Evolutionary conservation across 2,888 invertebrate species (phyloP).

Genomic region (Hemithea aestivaria): DNA sequence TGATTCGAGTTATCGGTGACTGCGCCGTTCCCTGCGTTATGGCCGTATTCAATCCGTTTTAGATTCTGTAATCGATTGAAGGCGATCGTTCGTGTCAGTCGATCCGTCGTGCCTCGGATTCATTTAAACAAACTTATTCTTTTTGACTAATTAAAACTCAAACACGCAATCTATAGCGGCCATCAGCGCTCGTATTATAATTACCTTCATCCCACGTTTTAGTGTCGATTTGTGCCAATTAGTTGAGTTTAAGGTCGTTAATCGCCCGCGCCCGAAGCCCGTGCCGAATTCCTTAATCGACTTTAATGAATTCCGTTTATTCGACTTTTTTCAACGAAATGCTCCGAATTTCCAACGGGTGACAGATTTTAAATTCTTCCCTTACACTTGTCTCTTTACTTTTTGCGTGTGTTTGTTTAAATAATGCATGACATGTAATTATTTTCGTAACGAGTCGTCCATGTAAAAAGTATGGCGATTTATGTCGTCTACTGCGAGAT

Average conservation of each 20-base stretch:
- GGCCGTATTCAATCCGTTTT: slow-evolving; percentile 18
- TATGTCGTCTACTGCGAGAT: slow-evolving; percentile 34
- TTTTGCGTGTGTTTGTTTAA: slow-evolving; percentile 61
- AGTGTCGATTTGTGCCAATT: slow-evolving; percentile 58
- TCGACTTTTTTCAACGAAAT: slow-evolving; percentile 60
- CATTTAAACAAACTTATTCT: slow-evolving; percentile 19
- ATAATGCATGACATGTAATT: slow-evolving; percentile 74
- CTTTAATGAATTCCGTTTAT: slow-evolving; percentile 66
- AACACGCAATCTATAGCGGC: slow-evolving; percentile 25
- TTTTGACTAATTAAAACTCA: slow-evolving; percentile 24
- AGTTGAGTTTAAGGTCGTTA: slow-evolving; percentile 47
- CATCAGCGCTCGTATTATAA: slow-evolving; percentile 39
- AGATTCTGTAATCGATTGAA: slow-evolving; percentile 23
- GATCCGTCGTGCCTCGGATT: slow-evolving; percentile 9
- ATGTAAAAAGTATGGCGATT: slow-evolving; percentile 48
- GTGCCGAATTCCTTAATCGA: slow-evolving; percentile 60
- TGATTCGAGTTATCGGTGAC: slow-evolving; percentile 60
- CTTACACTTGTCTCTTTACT: slow-evolving; percentile 68
- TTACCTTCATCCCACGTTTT: slow-evolving; percentile 45
- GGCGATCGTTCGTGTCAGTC: slow-evolving; percentile 19
- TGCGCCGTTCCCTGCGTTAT: slow-evolving; percentile 36
- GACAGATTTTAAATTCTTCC: slow-evolving; percentile 77
- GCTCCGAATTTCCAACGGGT: slow-evolving; percentile 71
- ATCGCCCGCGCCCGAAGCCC: slow-evolving; percentile 39
- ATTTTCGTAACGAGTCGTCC: slow-evolving; percentile 59